These are phyloP conservation scores for Perca fluviatilis DNA, from an alignment of 2,113 vertebrate species.

Conservation along the genomic window DNA sequence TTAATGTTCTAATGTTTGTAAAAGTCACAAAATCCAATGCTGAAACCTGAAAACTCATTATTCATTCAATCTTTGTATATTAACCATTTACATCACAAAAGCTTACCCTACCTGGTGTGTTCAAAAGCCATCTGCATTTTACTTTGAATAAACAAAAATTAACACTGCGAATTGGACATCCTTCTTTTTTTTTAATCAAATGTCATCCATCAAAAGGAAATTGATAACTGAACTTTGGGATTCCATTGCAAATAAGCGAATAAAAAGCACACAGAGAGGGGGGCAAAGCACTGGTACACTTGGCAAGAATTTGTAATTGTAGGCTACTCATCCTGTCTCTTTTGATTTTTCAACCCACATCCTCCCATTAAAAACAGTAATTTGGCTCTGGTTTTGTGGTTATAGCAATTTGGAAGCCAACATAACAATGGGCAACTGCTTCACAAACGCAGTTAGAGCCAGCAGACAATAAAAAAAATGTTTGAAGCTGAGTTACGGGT, in stretches of 20 bases:
- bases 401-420: conserved; percentile 56
- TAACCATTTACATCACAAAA: neutral
- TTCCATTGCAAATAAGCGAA: conserved; percentile 17
- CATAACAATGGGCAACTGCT: conserved; percentile 48
- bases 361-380: conserved; percentile 47
- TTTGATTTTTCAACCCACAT: conserved; percentile 53
- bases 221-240: conserved; percentile 16
- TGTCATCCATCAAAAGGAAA: conserved; percentile 8
- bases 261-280: conserved; percentile 18
- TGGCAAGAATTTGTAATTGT: conserved; percentile 38
- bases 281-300: conserved; percentile 3
- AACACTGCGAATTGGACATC: neutral
- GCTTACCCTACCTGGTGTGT: neutral
- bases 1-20: neutral
- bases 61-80: neutral
- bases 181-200: neutral
- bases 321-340: conserved; percentile 44
- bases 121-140: neutral
- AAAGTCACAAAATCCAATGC: neutral
- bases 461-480: conserved; percentile 52
- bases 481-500: conserved; percentile 51
- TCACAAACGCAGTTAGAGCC: conserved; percentile 52
- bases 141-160: neutral
- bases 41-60: neutral
- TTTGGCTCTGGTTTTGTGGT: conserved; percentile 59